phyloP scores from a whole-genome alignment of 92 coral and sea anemone genomes.

The Metridium senile region DNA sequence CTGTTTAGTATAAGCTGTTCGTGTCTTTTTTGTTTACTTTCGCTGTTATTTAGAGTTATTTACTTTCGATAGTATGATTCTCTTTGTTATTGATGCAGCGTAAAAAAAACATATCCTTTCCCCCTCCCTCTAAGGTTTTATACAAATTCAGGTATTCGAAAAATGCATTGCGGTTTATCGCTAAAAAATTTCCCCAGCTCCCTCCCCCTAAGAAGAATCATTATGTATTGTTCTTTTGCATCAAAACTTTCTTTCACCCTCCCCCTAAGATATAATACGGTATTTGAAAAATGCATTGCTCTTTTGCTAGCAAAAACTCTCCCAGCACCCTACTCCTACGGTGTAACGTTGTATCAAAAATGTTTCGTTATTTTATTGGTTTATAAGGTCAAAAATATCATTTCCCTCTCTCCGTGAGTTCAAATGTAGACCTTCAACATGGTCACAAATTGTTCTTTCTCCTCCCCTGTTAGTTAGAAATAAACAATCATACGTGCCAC shows the following conservation, averaged over 20 bases:
- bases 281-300: too few species aligned
- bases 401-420: not conserved
- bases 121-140: not conserved
- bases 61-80: not conserved
- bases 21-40: not conserved
- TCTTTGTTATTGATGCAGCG: not conserved
- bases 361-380: not conserved
- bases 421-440: too few species aligned
- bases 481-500: constrained; percentile 15
- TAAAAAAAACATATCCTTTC: not conserved
- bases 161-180: too few species aligned
- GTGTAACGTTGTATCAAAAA: not conserved
- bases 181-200: not conserved
- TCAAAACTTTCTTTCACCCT: not conserved
- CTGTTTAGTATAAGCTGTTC: too few species aligned
- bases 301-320: too few species aligned
- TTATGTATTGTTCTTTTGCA: not conserved
- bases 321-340: not conserved
- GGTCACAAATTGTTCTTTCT: too few species aligned
- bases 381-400: not conserved
- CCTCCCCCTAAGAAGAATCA: not conserved
- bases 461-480: too few species aligned
- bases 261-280: not conserved
- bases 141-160: not conserved
- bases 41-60: not conserved